phyloP scores from a whole-genome alignment of 2,113 vertebrate genomes.

The Burhinus oedicnemus region DNA sequence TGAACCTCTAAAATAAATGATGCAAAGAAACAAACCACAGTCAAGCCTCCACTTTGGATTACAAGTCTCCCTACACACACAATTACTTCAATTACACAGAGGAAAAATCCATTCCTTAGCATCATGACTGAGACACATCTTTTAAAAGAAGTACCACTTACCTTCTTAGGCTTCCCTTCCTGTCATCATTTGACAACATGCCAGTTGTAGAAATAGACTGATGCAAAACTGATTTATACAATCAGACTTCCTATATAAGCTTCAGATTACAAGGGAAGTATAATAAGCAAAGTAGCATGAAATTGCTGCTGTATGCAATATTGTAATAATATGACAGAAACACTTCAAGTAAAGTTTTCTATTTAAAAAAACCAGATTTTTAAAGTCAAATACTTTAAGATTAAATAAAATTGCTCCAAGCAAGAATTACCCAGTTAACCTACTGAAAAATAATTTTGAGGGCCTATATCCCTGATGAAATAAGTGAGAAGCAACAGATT shows the following conservation, averaged over 20 bases:
- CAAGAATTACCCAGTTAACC: neutral
- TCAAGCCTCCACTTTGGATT: neutral
- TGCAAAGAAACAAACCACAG: neutral
- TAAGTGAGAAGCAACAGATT: neutral
- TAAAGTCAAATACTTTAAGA: neutral
- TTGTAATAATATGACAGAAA: neutral
- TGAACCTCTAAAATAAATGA: slow-evolving; percentile 30
- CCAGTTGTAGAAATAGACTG: neutral
- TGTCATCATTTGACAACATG: neutral
- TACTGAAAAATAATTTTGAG: neutral
- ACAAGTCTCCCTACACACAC: neutral
- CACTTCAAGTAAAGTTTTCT: neutral
- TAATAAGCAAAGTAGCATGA: neutral
- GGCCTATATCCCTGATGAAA: neutral
- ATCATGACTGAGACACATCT: neutral
- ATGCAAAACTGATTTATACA: neutral
- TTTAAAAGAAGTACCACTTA: neutral
- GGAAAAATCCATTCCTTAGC: neutral
- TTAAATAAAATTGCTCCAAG: neutral
- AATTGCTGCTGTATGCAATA: neutral
- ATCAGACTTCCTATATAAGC: neutral
- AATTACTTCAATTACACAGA: neutral
- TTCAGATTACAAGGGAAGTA: neutral
- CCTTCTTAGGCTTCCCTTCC: neutral
- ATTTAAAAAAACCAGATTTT: neutral